A percentile compares a stretch with the other conserved stretches of the same genome.
Evolutionary conservation across 2,113 vertebrate species (phyloP).

Genomic region (Puma concolor): DNA sequence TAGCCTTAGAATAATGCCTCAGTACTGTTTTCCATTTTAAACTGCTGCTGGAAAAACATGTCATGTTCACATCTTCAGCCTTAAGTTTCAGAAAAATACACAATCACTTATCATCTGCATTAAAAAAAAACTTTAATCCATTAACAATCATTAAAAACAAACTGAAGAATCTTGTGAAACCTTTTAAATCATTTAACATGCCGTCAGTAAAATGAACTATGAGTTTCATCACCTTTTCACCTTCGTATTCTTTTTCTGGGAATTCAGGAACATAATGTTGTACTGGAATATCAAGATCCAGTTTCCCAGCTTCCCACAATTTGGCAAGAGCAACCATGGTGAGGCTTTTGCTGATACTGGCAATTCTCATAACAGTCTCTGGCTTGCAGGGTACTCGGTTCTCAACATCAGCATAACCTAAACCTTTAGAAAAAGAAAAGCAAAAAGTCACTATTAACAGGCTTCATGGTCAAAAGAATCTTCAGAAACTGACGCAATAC

Average conservation of each 20-base stretch:
- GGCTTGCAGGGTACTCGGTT: constrained; percentile 93
- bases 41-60: not conserved
- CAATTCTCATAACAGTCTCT: constrained; percentile 95
- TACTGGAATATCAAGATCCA: constrained; percentile 95
- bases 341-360: constrained; percentile 98
- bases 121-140: not conserved
- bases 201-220: not conserved
- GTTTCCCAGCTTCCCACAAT: constrained; percentile 93
- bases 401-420: constrained; percentile 96
- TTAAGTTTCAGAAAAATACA: constrained; percentile 51
- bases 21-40: constrained; percentile 17
- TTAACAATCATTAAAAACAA: not conserved
- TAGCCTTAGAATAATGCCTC: not conserved
- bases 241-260: constrained; percentile 94
- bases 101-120: not conserved
- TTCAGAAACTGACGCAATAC: constrained; percentile 35
- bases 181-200: not conserved
- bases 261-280: constrained; percentile 98
- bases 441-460: not conserved
- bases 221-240: constrained; percentile 90
- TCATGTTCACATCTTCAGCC: not conserved
- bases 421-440: constrained; percentile 83
- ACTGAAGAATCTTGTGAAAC: not conserved
- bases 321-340: constrained; percentile 94
- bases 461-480: not conserved